phyloP scores from a whole-genome alignment of 2,797 vertebrate species.

The Pelochelys cantorii region DNA sequence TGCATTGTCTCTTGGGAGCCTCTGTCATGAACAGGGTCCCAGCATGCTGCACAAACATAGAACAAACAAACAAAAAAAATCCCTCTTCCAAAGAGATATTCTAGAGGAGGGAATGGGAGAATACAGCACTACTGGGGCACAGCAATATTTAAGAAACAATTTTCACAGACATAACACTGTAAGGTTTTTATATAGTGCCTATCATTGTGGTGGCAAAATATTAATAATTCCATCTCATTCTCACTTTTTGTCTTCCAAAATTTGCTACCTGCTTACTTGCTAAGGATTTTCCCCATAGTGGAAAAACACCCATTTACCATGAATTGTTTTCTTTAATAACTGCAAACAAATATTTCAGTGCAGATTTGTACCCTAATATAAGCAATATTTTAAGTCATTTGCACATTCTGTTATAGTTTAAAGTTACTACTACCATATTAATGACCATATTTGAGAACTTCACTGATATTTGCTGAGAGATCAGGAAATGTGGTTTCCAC shows the following conservation, averaged over 20 bases:
- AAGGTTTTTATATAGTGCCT: neutral
- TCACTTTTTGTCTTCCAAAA: constrained; percentile 38
- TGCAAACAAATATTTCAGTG: constrained; percentile 48
- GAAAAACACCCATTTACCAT: neutral
- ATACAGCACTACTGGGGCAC: neutral
- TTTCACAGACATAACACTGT: neutral
- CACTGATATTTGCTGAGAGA: constrained; percentile 53
- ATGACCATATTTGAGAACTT: constrained; percentile 34
- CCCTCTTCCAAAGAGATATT: neutral
- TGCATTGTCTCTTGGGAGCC: neutral
- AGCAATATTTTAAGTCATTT: constrained; percentile 45
- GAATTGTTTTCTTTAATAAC: constrained; percentile 44
- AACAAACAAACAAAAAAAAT: neutral
- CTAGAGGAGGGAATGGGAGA: neutral
- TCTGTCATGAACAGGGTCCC: neutral
- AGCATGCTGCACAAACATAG: neutral
- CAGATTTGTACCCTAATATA: neutral
- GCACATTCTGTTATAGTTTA: constrained; percentile 36
- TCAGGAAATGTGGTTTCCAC: constrained; percentile 63
- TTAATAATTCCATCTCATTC: constrained; percentile 10
- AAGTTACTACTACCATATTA: constrained; percentile 39
- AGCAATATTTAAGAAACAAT: neutral
- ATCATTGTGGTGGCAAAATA: neutral
- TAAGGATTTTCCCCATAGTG: neutral
- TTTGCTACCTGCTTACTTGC: neutral